Evolutionary conservation across 2,113 vertebrate genomes (phyloP), one percentile per base, ranked within the genome.

Genomic region (Xenotilapia leptura): DNA sequence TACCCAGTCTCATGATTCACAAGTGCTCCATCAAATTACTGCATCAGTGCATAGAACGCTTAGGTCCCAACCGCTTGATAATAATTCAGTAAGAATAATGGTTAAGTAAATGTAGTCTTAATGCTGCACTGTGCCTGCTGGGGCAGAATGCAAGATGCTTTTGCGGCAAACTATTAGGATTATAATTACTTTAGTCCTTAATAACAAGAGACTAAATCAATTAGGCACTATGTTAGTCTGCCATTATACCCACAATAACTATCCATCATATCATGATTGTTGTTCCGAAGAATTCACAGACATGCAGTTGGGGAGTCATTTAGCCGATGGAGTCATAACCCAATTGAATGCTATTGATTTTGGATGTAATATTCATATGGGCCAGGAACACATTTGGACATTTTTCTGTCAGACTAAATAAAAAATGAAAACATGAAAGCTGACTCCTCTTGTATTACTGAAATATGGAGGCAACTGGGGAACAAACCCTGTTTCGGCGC

Each of bases 301-400:
- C 73, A 56, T 82, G 73, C 90, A 92, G 90, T 87, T 86, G 88
- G 23, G 28, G 54, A 93, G 91, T 95, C 87, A 93, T 93, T 93
- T 92, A 86, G 62, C 75, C 79, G 65, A 88, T 89, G 87, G 88
- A 91, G 89, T 89, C 83, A 80, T 95, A 95, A 96, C 91, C 83
- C 60, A 92, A 95, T 95, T 92, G 88, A 86, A 91, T 80, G 49
- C 40, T 53, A 95, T 93, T 89, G 90, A 94, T 96, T 94, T 84
- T 77, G 45, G 62, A 94, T 95, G 86, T 91, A 93, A 93, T 90
- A 93, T 93, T 91, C 49, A 87, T 85, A 90, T 21, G 23, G 54
- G 82, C 15, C 6, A 9, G 15, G 51, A 70, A 23, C 19, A 19
- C 62, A 36, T 60, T 62, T 89, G 56, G 51, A 11, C 17, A 47